Evolutionary conservation across 2,113 vertebrate genomes (phyloP), one percentile per base, ranked within the genome.

Genomic region (Rhynchomys soricoides): DNA sequence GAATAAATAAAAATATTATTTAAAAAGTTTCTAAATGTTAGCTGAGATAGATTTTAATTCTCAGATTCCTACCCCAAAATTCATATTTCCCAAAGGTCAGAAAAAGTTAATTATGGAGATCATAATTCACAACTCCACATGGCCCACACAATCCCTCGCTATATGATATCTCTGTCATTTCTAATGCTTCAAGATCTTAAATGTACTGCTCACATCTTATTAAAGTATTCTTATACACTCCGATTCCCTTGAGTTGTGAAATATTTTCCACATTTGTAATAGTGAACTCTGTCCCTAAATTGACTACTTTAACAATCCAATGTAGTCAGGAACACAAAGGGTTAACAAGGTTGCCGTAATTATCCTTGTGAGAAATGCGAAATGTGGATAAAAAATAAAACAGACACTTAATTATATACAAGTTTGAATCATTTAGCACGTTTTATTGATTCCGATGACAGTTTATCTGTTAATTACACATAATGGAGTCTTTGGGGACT

Each of bases 391-490:
- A 95, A 89, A 94, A 92, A 96, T 98, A 97, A 98, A 98, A 97
- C 94, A 98, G 98, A 98, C 97, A 98, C 98, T 98, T 98, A 98
- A 99, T 99, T 99, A 98, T 98, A 98, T 97, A 98, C 98, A 98
- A 98, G 97, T 99, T 99, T 98, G 98, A 98, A 98, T 98, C 98
- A 98, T 98, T 99, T 98, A 98, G 97, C 98, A 98, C 96, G 85
- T 98, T 98, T 98, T 98, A 99, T 98, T 99, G 98, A 98, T 98
- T 98, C 98, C 98, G 98, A 98, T 98, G 98, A 98, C 98, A 98
- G 98, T 98, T 98, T 99, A 99, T 98, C 97, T 98, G 98, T 98
- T 99, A 98, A 98, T 98, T 98, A 98, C 97, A 98, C 98, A 98
- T 98, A 99, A 98, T 98, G 96, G 98, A 98, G 98, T 98, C 98